These are phyloP conservation scores for Autographa gamma DNA, from an alignment of 2,888 invertebrate genomes.

Conservation along the genomic window DNA sequence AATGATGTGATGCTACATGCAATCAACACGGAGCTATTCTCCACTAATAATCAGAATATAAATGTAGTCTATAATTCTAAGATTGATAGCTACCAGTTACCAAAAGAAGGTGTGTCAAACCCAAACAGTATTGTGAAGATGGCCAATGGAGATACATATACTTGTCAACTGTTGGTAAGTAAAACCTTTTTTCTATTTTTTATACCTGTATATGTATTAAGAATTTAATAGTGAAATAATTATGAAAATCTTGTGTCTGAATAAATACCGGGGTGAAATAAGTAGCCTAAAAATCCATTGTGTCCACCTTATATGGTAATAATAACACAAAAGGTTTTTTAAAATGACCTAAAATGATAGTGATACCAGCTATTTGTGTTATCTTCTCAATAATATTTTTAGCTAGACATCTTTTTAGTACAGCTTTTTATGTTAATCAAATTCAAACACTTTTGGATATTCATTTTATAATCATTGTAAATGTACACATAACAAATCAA, in stretches of 20 bases:
- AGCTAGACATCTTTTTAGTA: neutral
- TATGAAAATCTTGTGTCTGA: no score
- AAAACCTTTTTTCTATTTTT: neutral
- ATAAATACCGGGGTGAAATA: no score
- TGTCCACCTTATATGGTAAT: no score
- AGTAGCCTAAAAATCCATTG: no score
- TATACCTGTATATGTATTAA: neutral
- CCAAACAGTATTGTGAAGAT: conserved; percentile 86
- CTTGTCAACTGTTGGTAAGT: conserved; percentile 92
- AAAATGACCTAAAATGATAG: neutral
- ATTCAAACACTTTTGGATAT: conserved; percentile 4
- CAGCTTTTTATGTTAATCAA: neutral
- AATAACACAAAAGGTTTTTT: no score
- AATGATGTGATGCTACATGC: conserved; percentile 96
- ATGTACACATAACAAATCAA: conserved; percentile 3
- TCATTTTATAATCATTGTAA: conserved; percentile 14
- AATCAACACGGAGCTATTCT: conserved; percentile 90
- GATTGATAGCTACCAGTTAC: conserved; percentile 90
- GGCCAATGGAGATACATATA: conserved; percentile 90
- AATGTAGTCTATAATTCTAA: conserved; percentile 91
- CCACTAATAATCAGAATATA: conserved; percentile 87
- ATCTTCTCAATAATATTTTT: neutral
- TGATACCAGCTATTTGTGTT: neutral
- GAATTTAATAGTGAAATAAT: no score
- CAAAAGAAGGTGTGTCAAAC: conserved; percentile 70